Evolutionary conservation across 1,140 invertebrate genomes (phyloP).

Genomic region (Ylistrum balloti): DNA sequence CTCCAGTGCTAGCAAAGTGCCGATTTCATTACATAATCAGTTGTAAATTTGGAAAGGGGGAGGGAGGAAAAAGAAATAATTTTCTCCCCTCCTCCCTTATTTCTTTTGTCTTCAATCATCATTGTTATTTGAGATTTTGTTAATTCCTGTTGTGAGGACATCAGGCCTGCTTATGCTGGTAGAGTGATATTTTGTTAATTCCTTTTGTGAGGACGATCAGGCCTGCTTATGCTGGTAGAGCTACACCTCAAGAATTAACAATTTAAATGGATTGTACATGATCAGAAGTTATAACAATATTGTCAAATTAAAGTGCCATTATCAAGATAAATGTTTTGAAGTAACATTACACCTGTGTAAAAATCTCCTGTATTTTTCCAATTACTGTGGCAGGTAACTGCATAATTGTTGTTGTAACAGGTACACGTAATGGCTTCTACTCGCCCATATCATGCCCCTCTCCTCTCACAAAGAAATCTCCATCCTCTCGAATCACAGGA

Average conservation of each 20-base stretch:
- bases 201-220: too few relatives aligned
- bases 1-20: neutral
- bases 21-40: neutral
- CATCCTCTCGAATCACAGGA: too few relatives aligned
- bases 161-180: too few relatives aligned
- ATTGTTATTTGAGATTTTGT: too few relatives aligned
- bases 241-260: neutral
- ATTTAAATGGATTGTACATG: neutral
- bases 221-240: too few relatives aligned
- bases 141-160: too few relatives aligned
- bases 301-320: neutral
- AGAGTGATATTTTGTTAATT: too few relatives aligned
- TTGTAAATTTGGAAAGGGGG: neutral
- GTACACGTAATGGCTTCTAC: neutral
- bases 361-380: neutral
- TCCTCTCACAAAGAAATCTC: neutral
- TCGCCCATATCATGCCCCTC: neutral
- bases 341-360: neutral
- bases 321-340: neutral
- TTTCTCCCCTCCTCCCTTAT: neutral
- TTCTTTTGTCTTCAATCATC: neutral
- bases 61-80: slow-evolving; percentile 16
- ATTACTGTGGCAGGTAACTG: neutral
- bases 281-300: neutral
- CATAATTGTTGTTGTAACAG: too few relatives aligned